A percentile compares a stretch with the other conserved stretches of the same genome.
These are phyloP conservation scores for Conus ventricosus DNA, from an alignment of 1,140 invertebrate species.

Conservation along the genomic window DNA sequence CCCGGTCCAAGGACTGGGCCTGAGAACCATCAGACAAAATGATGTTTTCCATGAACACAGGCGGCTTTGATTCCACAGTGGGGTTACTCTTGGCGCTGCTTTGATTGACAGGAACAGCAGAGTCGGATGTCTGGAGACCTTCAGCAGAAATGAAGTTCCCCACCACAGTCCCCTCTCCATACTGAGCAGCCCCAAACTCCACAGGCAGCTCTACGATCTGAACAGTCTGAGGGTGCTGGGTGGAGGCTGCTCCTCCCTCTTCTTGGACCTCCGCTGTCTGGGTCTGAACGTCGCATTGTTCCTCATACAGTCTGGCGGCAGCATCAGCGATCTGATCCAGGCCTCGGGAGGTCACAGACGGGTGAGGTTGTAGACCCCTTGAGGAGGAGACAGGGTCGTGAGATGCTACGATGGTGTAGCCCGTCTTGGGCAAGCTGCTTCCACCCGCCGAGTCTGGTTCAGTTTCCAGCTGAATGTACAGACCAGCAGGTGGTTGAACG, in stretches of 20 bases:
- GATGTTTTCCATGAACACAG: constrained; percentile 25
- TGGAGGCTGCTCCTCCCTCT: not conserved
- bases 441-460: not conserved
- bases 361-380: not conserved
- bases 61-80: not conserved
- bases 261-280: not conserved
- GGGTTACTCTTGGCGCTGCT: too few species aligned
- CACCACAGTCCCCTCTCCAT: not conserved
- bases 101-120: not conserved
- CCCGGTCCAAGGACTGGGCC: not conserved
- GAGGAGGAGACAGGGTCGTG: not conserved
- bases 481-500: not conserved
- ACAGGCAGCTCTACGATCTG: constrained; percentile 29
- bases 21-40: constrained; percentile 18
- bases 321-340: constrained; percentile 33
- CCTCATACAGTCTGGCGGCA: constrained; percentile 28
- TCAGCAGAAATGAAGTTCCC: constrained; percentile 5
- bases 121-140: not conserved
- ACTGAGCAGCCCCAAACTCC: not conserved
- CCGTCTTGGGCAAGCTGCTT: not conserved
- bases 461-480: constrained; percentile 28
- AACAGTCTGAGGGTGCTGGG: not conserved
- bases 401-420: constrained; percentile 7
- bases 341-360: not conserved
- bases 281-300: constrained; percentile 23